A percentile compares a stretch with the other conserved stretches of the same genome.
Conservation (phyloP, 1,140 invertebrate genomes). For the Zelostemma sp. region DNA sequence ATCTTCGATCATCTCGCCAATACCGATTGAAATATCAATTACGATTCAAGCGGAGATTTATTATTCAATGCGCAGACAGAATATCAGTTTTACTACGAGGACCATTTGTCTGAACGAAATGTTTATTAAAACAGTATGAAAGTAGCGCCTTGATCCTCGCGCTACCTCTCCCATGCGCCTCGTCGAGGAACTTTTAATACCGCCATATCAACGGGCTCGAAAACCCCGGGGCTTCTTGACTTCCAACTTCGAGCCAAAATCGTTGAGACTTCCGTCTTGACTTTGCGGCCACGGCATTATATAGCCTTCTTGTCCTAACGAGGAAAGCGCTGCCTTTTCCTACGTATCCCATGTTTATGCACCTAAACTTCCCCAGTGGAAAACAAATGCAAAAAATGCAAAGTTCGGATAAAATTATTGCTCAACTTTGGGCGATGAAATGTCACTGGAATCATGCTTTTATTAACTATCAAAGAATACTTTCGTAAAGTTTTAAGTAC, state of each 20-base stretch:
- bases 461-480: no score
- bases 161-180: constrained; percentile 31
- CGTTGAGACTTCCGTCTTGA: constrained; percentile 54
- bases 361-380: not conserved
- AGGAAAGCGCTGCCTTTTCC: constrained; percentile 10
- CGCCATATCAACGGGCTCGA: constrained; percentile 15
- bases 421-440: no score
- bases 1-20: constrained; percentile 46
- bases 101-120: no score
- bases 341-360: constrained; percentile 2
- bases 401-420: no score
- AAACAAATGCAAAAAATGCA: no score
- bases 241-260: constrained; percentile 45
- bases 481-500: no score
- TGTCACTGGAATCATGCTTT: no score
- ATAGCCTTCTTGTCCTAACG: constrained; percentile 22
- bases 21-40: constrained; percentile 48
- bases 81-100: not conserved
- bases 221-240: constrained; percentile 28
- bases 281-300: constrained; percentile 30
- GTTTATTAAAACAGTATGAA: constrained; percentile 13
- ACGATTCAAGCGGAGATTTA: constrained; percentile 25
- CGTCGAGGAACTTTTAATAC: constrained; percentile 38
- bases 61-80: not conserved
- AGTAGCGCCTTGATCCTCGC: constrained; percentile 10